Conservation (phyloP, 2,797 vertebrate species). For the Tangara arthus region DNA sequence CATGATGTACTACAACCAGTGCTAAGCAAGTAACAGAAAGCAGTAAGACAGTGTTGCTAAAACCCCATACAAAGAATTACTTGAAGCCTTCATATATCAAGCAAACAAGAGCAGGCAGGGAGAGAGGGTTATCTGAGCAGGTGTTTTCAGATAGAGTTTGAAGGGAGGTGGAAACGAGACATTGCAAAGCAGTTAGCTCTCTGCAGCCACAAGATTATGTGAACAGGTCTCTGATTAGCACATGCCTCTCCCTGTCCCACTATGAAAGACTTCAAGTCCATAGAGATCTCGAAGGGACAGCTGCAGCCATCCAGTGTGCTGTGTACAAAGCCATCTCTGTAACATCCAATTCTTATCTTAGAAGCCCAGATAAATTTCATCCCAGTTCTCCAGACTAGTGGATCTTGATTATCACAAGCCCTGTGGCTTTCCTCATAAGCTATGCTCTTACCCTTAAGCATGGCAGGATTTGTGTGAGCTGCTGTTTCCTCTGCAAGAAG, state of each 20-base stretch:
- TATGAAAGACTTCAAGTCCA: neutral
- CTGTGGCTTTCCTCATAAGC: conserved; percentile 14
- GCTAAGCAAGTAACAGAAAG: neutral
- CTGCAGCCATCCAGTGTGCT: neutral
- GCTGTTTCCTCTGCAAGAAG: neutral
- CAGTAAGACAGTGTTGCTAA: neutral
- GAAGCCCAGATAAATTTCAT: conserved; percentile 25
- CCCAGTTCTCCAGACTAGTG: neutral
- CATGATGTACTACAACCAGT: neutral
- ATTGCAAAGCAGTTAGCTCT: neutral
- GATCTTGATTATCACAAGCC: neutral
- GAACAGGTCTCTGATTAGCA: neutral
- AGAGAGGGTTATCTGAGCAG: conserved; percentile 8
- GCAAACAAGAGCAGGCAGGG: neutral
- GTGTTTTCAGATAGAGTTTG: conserved; percentile 31
- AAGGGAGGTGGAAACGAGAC: conserved; percentile 22
- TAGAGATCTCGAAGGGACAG: neutral
- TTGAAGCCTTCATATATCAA: conserved; percentile 5
- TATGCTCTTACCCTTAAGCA: neutral
- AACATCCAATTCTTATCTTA: neutral
- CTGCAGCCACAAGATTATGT: neutral
- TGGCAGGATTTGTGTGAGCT: neutral
- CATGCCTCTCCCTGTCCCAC: neutral
- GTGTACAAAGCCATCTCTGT: neutral
- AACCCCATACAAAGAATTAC: neutral